Conservation (phyloP, 2,113 vertebrate species). For the Oryzias woworae region DNA sequence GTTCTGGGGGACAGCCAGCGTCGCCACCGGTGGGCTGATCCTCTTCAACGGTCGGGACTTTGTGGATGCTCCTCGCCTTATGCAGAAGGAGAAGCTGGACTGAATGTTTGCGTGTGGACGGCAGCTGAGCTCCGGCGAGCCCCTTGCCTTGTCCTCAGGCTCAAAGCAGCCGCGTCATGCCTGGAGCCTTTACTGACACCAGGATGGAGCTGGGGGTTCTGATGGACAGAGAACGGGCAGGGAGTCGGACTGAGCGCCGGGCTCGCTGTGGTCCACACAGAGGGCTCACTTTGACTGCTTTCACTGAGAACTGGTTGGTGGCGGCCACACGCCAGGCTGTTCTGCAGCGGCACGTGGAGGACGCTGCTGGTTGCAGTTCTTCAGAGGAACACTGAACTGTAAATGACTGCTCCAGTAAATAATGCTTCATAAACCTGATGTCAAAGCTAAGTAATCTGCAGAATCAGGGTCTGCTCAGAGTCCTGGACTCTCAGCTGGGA, state of each 20-base stretch:
- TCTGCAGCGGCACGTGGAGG: too few relatives aligned
- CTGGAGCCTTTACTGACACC: conserved; percentile 92
- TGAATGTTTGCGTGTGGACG: conserved; percentile 99
- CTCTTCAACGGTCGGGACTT: conserved; percentile 96
- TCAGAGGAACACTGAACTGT: too few relatives aligned
- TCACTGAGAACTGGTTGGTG: too few relatives aligned
- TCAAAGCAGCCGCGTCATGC: conserved; percentile 62
- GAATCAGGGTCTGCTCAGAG: too few relatives aligned
- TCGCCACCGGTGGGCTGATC: conserved; percentile 89
- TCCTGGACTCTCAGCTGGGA: too few relatives aligned
- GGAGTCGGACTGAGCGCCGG: conserved; percentile 7
- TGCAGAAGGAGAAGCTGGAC: conserved; percentile 98
- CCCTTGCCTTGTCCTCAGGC: conserved; percentile 62
- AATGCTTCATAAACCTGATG: too few relatives aligned
- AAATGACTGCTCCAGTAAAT: too few relatives aligned
- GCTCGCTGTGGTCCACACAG: not conserved
- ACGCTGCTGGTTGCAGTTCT: too few relatives aligned
- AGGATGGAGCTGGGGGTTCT: conserved; percentile 1
- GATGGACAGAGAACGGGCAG: too few relatives aligned
- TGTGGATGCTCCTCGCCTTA: conserved; percentile 90
- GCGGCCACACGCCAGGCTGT: too few relatives aligned
- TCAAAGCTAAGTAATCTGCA: too few relatives aligned
- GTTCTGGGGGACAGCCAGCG: conserved; percentile 92
- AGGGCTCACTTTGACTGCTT: too few relatives aligned
- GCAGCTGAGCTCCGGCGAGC: conserved; percentile 86